Percentiles rank a stretch among this genome's conserved stretches.
phyloP scores from a whole-genome alignment of 1,140 invertebrate species.

The Heliconius eleuchia region DNA sequence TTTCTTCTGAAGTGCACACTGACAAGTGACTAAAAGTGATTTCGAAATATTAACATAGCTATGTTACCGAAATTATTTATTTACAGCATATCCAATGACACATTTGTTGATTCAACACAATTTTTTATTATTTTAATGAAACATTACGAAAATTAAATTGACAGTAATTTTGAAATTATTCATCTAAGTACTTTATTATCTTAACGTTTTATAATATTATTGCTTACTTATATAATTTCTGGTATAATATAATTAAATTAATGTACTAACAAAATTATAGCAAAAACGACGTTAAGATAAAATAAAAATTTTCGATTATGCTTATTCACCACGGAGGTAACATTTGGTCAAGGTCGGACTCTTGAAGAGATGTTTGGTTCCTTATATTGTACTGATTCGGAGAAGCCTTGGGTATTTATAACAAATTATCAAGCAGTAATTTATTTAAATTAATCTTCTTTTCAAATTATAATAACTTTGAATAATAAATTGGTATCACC shows the following conservation, averaged over 20 bases:
- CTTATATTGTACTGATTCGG: background rate
- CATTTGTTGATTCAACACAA: background rate
- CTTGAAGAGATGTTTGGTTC: background rate
- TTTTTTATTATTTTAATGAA: background rate
- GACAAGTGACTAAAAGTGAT: no score
- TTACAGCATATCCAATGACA: background rate
- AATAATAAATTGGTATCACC: background rate
- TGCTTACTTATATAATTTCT: background rate
- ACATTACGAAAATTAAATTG: background rate
- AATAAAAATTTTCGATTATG: background rate
- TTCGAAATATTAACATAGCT: no score
- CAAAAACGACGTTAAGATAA: background rate
- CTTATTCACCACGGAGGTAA: background rate
- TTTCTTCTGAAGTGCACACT: no score
- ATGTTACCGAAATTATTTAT: no score
- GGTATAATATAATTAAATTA: constrained; percentile 8
- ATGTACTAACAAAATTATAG: background rate
- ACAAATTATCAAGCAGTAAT: background rate
- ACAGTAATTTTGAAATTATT: background rate
- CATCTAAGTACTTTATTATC: background rate
- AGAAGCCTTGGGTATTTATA: background rate
- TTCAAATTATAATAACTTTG: constrained; percentile 10
- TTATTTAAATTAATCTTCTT: constrained; percentile 6
- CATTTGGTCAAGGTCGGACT: constrained; percentile 17
- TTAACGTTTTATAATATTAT: background rate